Percentiles rank a stretch among this genome's conserved stretches.
These are phyloP conservation scores for Clamator glandarius DNA, from an alignment of 2,797 vertebrate genomes.

Conservation along the genomic window DNA sequence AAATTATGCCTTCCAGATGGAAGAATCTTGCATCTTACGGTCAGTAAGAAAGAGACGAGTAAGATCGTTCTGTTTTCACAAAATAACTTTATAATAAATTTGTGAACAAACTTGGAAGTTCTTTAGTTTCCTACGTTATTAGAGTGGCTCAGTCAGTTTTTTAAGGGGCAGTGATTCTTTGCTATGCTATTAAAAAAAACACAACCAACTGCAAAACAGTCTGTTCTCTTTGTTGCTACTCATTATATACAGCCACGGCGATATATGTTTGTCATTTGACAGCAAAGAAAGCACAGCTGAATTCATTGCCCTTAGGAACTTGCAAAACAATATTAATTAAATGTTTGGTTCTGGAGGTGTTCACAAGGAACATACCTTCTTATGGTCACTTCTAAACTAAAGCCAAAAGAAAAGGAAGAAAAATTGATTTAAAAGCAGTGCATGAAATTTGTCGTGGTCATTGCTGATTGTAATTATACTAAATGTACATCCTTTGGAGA, in stretches of 20 bases:
- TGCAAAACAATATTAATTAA: background rate
- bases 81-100: background rate
- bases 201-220: background rate
- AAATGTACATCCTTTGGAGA: background rate
- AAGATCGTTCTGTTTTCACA: background rate
- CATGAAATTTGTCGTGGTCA: background rate
- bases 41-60: background rate
- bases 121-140: background rate
- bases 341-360: conserved; percentile 33
- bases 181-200: background rate
- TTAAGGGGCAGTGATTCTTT: conserved; percentile 19
- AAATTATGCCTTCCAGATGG: background rate
- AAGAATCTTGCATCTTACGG: background rate
- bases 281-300: conserved; percentile 15
- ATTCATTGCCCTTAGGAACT: conserved; percentile 24
- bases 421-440: background rate
- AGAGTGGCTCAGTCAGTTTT: background rate
- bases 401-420: background rate
- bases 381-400: background rate
- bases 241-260: conserved; percentile 32
- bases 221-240: conserved; percentile 1
- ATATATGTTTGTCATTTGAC: conserved; percentile 16
- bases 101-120: background rate
- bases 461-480: background rate
- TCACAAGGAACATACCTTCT: background rate